Evolutionary conservation across 2,888 invertebrate genomes (phyloP).

Genomic region (Oasisia sp.): DNA sequence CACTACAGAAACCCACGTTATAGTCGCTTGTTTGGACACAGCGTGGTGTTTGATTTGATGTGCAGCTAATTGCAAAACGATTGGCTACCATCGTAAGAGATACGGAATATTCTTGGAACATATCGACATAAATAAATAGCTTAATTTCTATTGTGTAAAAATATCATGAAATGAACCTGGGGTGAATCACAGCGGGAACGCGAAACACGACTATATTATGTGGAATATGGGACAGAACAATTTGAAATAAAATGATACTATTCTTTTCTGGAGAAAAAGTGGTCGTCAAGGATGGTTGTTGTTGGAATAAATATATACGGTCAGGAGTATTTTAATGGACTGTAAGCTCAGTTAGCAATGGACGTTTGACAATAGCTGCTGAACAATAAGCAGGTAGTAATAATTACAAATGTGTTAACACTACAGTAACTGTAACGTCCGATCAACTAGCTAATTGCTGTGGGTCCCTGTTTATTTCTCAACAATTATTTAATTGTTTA

Average conservation of each 20-base stretch:
- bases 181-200: no score
- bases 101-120: no score
- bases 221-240: background rate
- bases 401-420: background rate
- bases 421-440: background rate
- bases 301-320: background rate
- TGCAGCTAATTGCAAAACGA: background rate
- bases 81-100: no score
- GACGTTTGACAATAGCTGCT: background rate
- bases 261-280: background rate
- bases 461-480: background rate
- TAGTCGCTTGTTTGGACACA: background rate
- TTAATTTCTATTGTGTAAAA: no score
- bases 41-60: background rate
- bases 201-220: background rate
- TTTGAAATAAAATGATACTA: background rate
- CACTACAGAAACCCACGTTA: background rate
- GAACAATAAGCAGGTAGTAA: background rate
- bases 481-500: no score
- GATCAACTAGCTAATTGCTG: background rate
- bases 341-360: background rate
- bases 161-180: no score
- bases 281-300: background rate
- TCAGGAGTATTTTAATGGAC: background rate
- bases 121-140: no score